Evolutionary conservation across 2,113 vertebrate genomes (phyloP), one percentile per base, ranked within the genome.

Genomic region (Myrmecophaga tridactyla): DNA sequence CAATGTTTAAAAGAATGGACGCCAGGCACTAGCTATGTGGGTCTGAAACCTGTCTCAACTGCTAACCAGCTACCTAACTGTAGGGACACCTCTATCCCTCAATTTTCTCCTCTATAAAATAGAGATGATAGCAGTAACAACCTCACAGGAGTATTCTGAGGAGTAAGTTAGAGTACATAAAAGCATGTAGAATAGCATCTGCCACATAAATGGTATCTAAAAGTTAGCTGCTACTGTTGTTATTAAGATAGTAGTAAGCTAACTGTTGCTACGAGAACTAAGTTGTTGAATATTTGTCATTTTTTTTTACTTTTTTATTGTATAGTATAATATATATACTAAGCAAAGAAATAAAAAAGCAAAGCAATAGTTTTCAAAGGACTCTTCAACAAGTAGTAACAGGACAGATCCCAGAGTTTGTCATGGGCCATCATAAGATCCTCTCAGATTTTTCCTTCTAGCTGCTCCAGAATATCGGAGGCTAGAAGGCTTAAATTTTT

Each of bases 1-100:
- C 58, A 51, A 78, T 75, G 12, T 75, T 85, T 85, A 85, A 94
- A 92, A 94, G 48, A 88, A 81, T 84, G 81, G 29, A 78, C 21
- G 75, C 70, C 39, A 7, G 12, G 12, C 5, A 63, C 62, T 46
- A 95, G 53, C 20, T 39, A 80, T 48, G 21, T 80, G 34, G 58
- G 18, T 76, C 29, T 72, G 27, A 94, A 65, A 39, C 56, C 51
- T n/a, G 12, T 58, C 51, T 86, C 58, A 41, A 46, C 43, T 39
- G 43, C 11, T 86, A 86, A 83, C 20, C 13, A 75, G 13, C 18
- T 91, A 43, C 51, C 4, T 77, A 92, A 81, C 39, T 31, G 21
- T 14, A 46, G 25, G 73, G 58, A 89, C 86, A 21, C 70, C 18
- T 82, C 17, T 69, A 83, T 69, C 25, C 9, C 15, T 88, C 53